Percentiles rank a stretch among this genome's conserved stretches.
These are phyloP conservation scores for Chironomus tepperi DNA, from an alignment of 1,140 invertebrate genomes.

Conservation along the genomic window DNA sequence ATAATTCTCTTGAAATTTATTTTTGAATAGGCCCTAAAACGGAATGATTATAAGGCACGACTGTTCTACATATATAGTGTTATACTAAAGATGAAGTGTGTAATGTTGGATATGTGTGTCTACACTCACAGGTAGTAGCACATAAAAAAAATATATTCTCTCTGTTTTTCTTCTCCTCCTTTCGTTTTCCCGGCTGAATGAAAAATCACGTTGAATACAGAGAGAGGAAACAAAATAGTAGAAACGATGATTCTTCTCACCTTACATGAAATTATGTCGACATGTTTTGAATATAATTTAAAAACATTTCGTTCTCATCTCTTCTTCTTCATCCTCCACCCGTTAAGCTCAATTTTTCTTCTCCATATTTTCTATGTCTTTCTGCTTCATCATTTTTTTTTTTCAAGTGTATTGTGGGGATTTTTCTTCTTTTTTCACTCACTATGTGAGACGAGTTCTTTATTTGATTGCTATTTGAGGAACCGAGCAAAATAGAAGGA, in stretches of 20 bases:
- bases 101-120: too few relatives aligned
- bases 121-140: too few relatives aligned
- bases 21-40: not conserved
- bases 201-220: too few relatives aligned
- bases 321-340: not conserved
- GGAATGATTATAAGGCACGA: not conserved
- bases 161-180: too few relatives aligned
- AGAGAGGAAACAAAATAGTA: too few relatives aligned
- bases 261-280: conserved; percentile 20
- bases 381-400: conserved; percentile 3
- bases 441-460: not conserved
- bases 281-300: conserved; percentile 17
- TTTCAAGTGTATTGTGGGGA: conserved; percentile 7
- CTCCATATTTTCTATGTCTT: not conserved
- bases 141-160: too few relatives aligned
- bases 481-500: not conserved
- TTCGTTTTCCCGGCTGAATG: too few relatives aligned
- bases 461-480: conserved; percentile 13
- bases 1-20: not conserved
- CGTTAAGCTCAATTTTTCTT: not conserved
- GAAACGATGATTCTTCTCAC: not conserved
- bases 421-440: not conserved
- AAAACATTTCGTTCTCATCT: not conserved
- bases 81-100: too few relatives aligned
- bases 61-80: not conserved